These are phyloP conservation scores for Allacma fusca DNA, from an alignment of 2,888 invertebrate species.

Conservation along the genomic window DNA sequence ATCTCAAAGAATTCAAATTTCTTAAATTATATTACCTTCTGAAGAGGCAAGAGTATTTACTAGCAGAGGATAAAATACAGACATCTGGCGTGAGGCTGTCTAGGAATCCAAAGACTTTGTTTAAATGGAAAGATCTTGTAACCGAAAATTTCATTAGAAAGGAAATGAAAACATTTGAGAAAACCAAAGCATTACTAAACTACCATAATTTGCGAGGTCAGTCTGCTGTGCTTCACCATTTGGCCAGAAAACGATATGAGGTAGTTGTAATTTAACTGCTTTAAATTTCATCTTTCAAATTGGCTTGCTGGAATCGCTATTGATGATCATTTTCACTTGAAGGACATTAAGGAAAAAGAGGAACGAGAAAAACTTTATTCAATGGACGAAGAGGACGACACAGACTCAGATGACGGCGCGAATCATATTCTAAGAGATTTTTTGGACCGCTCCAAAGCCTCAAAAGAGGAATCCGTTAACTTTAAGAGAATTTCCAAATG, in stretches of 20 bases:
- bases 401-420: neutral
- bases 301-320: no score
- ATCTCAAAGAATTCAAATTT: conserved; percentile 39
- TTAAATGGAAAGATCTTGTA: neutral
- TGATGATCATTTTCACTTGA: neutral
- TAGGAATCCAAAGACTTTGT: conserved; percentile 25
- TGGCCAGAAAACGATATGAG: conserved; percentile 33
- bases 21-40: conserved; percentile 38
- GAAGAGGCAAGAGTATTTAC: conserved; percentile 32
- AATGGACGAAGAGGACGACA: neutral
- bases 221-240: conserved; percentile 17
- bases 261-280: no score
- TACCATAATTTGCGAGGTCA: conserved; percentile 35
- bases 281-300: no score
- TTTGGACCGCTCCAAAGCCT: neutral
- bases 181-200: conserved; percentile 24
- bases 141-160: conserved; percentile 21
- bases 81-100: neutral
- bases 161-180: neutral
- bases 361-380: neutral
- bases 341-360: neutral
- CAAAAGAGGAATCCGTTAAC: neutral
- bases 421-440: neutral
- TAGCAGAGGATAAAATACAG: conserved; percentile 19
- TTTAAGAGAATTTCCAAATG: neutral